These are phyloP conservation scores for Micromesistius poutassou DNA, from an alignment of 2,797 vertebrate genomes.

Conservation along the genomic window DNA sequence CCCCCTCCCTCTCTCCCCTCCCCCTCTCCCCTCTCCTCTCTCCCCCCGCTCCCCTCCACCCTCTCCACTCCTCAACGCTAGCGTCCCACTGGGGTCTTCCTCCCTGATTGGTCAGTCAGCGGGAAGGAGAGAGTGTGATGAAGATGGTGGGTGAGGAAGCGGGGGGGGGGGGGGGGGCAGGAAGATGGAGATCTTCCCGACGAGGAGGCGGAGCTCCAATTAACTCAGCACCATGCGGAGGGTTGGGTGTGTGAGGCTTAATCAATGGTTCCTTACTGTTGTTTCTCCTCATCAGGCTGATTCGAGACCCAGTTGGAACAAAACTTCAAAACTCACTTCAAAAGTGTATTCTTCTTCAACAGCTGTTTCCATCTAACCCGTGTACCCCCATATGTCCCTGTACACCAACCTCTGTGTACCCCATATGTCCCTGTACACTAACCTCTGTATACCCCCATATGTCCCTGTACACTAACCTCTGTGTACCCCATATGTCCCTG, in stretches of 20 bases:
- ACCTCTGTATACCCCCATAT: no score
- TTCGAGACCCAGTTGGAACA: not conserved
- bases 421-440: not conserved
- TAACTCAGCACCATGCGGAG: not conserved
- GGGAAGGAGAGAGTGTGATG: not conserved
- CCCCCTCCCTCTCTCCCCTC: no score
- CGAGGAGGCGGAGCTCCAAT: not conserved
- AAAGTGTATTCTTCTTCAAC: not conserved
- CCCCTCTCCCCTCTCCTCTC: not conserved
- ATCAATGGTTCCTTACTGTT: not conserved
- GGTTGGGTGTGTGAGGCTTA: not conserved
- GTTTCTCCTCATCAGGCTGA: not conserved
- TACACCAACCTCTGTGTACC: not conserved
- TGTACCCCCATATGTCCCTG: not conserved
- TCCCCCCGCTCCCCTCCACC: not conserved
- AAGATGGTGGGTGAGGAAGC: constrained; percentile 6
- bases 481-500: no score
- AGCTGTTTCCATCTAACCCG: not conserved
- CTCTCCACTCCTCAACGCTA: not conserved
- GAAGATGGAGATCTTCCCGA: not conserved
- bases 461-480: no score
- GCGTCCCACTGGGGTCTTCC: constrained; percentile 14
- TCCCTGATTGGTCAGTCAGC: constrained; percentile 25
- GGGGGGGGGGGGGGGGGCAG: constrained; percentile 21
- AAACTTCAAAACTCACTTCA: not conserved